Evolutionary conservation across 2,888 invertebrate genomes (phyloP).

Genomic region (Lamellibrachia satsuma): DNA sequence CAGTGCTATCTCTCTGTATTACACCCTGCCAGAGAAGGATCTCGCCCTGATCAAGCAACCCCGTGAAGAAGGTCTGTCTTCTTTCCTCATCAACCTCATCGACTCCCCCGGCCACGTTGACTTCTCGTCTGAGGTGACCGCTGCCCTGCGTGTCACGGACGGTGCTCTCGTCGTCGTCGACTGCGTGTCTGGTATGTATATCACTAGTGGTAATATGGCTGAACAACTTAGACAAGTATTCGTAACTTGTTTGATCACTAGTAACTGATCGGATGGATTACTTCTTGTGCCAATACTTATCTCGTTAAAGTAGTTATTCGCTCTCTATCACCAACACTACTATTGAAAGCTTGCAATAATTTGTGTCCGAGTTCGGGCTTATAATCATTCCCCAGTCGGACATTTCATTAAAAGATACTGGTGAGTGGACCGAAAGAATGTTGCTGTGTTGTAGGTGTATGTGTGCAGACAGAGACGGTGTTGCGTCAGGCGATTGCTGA

Average conservation of each 20-base stretch:
- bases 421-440: slow-evolving; percentile 34
- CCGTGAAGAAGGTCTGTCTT: slow-evolving; percentile 73
- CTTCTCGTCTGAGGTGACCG: slow-evolving; percentile 99
- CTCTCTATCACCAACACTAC: background rate
- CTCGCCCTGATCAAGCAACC: slow-evolving; percentile 89
- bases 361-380: background rate
- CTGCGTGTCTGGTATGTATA: slow-evolving; percentile 90
- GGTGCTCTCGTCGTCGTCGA: slow-evolving; percentile 99
- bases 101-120: slow-evolving; percentile 99
- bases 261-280: background rate
- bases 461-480: slow-evolving; percentile 99
- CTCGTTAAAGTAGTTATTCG: background rate
- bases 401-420: background rate
- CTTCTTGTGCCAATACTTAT: background rate
- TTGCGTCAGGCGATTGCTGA: slow-evolving; percentile 99
- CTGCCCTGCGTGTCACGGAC: slow-evolving; percentile 99
- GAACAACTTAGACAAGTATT: background rate
- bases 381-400: background rate
- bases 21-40: slow-evolving; percentile 95
- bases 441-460: slow-evolving; percentile 80
- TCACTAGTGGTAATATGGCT: background rate
- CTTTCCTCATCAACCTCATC: slow-evolving; percentile 99
- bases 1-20: slow-evolving; percentile 99
- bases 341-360: background rate
- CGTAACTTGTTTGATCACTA: background rate